phyloP scores from a whole-genome alignment of 2,888 invertebrate genomes.

The Lacanobia oleracea region DNA sequence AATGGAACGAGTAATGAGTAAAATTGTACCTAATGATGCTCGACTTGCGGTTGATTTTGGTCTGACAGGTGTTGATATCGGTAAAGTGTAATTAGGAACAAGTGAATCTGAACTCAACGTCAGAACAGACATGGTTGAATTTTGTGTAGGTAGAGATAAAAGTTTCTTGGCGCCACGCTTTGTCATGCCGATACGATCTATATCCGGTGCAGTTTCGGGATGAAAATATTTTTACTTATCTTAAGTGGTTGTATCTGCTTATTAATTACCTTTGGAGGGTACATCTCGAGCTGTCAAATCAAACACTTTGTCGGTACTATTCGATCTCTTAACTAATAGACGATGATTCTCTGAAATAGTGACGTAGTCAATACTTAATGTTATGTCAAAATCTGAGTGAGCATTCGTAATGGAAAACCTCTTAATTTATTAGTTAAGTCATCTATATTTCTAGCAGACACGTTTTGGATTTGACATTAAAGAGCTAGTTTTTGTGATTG shows the following conservation, averaged over 20 bases:
- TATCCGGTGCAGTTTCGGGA: constrained; percentile 90
- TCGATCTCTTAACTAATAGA: constrained; percentile 80
- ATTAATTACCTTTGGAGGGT: constrained; percentile 88
- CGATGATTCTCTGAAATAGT: constrained; percentile 84
- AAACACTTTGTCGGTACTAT: constrained; percentile 87
- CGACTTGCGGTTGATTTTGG: constrained; percentile 66
- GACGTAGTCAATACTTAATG: constrained; percentile 69
- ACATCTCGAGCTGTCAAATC: constrained; percentile 88
- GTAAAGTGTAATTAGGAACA: constrained; percentile 56
- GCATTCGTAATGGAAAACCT: constrained; percentile 57
- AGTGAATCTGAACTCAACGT: constrained; percentile 56
- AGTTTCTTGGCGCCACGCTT: constrained; percentile 88
- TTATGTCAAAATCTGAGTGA: constrained; percentile 70
- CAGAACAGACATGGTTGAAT: constrained; percentile 58
- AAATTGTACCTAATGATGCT: constrained; percentile 69
- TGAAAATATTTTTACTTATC: constrained; percentile 91
- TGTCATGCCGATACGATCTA: constrained; percentile 90
- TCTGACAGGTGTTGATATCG: constrained; percentile 49
- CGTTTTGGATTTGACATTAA: constrained; percentile 62
- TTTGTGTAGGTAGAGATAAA: constrained; percentile 48
- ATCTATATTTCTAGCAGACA: constrained; percentile 62
- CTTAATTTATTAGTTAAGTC: constrained; percentile 64
- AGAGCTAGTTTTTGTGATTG: constrained; percentile 38
- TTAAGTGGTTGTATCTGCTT: constrained; percentile 91
- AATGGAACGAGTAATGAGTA: constrained; percentile 54